Percentiles rank a stretch among this genome's conserved stretches.
Conservation (phyloP, 2,888 invertebrate genomes). For the Nebria brevicollis region DNA sequence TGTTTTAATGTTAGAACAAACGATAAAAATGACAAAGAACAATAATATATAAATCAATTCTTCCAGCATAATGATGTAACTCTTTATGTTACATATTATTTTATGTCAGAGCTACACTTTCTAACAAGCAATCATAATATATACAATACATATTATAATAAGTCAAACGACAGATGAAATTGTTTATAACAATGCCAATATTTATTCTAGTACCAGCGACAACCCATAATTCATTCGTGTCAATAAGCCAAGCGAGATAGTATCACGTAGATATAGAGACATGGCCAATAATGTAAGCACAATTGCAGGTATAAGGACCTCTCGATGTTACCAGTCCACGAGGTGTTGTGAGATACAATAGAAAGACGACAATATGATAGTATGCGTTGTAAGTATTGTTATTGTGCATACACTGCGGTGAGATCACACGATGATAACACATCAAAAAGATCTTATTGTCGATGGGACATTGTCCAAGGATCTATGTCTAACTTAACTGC, state of each 20-base stretch:
- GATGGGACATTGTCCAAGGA: neutral
- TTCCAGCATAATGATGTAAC: neutral
- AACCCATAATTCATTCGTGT: conserved; percentile 32
- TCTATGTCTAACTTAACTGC: neutral
- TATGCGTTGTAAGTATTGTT: neutral
- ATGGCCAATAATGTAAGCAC: conserved; percentile 15
- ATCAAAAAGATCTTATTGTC: neutral
- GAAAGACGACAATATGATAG: neutral
- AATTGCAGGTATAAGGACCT: conserved; percentile 17
- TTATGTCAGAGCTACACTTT: neutral
- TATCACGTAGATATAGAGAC: conserved; percentile 20
- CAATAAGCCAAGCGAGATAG: conserved; percentile 15
- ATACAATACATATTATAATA: neutral
- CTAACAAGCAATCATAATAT: neutral
- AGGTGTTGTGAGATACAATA: conserved; percentile 1
- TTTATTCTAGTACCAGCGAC: conserved; percentile 25
- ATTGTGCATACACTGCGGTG: neutral
- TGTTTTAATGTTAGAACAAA: neutral
- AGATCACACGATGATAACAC: neutral
- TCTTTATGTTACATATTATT: neutral
- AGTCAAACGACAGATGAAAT: conserved; percentile 2
- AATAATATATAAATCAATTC: conserved; percentile 1
- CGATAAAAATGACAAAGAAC: neutral
- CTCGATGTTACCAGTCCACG: neutral
- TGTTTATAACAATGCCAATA: conserved; percentile 27